Evolutionary conservation across 2,888 invertebrate genomes (phyloP).

Genomic region (Leptopterna dolabrata): DNA sequence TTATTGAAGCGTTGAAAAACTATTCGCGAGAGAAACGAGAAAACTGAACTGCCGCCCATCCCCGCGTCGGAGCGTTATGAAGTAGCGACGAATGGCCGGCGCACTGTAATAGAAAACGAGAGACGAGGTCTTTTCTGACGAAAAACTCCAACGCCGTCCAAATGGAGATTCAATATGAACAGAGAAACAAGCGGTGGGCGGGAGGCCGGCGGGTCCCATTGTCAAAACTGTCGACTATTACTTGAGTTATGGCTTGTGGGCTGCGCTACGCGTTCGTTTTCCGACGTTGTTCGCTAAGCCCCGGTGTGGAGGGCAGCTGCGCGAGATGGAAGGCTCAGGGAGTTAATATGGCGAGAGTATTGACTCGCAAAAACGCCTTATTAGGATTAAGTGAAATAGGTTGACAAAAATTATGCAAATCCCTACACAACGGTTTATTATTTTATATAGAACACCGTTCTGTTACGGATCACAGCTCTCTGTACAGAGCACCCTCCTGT

Average conservation of each 20-base stretch:
- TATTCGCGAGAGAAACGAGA: background rate
- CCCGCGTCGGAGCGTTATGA: background rate
- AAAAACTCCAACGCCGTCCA: background rate
- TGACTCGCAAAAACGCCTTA: too few relatives aligned
- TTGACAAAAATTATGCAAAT: too few relatives aligned
- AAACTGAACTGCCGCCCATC: background rate
- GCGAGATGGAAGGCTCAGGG: background rate
- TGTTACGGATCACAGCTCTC: too few relatives aligned
- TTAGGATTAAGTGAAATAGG: too few relatives aligned
- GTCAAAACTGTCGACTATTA: slow-evolving; percentile 18
- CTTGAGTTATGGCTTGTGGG: slow-evolving; percentile 12
- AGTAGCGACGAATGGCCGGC: background rate
- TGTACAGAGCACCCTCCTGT: too few relatives aligned
- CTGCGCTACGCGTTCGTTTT: background rate
- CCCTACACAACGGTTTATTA: too few relatives aligned
- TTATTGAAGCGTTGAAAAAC: too few relatives aligned
- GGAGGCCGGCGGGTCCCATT: background rate
- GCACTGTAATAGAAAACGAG: background rate
- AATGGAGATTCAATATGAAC: slow-evolving; percentile 25
- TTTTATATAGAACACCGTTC: too few relatives aligned
- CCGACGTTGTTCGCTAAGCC: background rate
- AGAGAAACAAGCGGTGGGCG: background rate
- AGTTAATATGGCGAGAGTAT: background rate
- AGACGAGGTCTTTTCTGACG: background rate
- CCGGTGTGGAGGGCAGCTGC: background rate